A percentile compares a stretch with the other conserved stretches of the same genome.
Evolutionary conservation across 2,113 vertebrate species (phyloP).

Genomic region (Actenoides hombroni): DNA sequence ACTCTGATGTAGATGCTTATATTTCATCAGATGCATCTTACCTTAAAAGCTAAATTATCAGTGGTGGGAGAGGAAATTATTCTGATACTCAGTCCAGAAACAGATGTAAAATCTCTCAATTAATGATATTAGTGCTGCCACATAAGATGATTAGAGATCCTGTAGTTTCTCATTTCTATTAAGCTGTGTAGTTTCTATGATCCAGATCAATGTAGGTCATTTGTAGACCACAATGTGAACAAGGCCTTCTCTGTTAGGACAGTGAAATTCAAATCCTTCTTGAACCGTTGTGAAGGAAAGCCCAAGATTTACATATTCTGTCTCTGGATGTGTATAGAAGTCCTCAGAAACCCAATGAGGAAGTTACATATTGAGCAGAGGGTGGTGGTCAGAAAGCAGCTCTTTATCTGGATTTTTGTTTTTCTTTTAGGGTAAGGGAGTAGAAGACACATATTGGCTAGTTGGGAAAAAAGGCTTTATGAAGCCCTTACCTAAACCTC

Average conservation of each 20-base stretch:
- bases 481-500: constrained; percentile 86
- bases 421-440: constrained; percentile 85
- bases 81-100: neutral
- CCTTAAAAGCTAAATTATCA: neutral
- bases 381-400: neutral
- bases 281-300: neutral
- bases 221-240: neutral
- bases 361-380: neutral
- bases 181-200: neutral
- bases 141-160: neutral
- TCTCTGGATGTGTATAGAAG: neutral
- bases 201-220: neutral
- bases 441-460: constrained; percentile 93
- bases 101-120: neutral
- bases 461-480: constrained; percentile 84
- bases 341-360: neutral
- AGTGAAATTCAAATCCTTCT: neutral
- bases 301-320: neutral
- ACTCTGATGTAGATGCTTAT: neutral
- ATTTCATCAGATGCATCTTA: neutral
- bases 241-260: neutral
- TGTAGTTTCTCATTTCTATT: neutral
- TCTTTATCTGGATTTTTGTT: neutral
- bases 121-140: neutral
- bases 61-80: neutral